Percentiles rank a stretch among this genome's conserved stretches.
phyloP scores from a whole-genome alignment of 2,888 invertebrate species.

The Leptopilina syphax region DNA sequence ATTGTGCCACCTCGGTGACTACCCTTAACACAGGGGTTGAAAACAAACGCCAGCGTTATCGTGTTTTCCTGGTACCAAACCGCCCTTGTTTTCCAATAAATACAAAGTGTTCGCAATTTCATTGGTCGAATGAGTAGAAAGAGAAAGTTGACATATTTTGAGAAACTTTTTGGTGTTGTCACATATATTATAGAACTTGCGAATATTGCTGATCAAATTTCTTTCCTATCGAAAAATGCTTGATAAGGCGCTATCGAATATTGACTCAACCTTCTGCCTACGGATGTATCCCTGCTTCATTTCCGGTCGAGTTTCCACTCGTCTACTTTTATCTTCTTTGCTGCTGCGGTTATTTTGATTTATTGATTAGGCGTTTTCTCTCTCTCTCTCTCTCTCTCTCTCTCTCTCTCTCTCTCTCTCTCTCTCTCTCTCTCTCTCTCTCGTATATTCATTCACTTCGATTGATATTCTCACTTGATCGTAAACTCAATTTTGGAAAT shows the following conservation, averaged over 20 bases:
- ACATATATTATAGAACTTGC: not conserved
- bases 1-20: conserved; percentile 49
- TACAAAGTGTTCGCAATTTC: conserved; percentile 64
- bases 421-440: too few relatives aligned
- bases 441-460: too few relatives aligned
- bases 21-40: conserved; percentile 66
- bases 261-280: conserved; percentile 49
- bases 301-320: conserved; percentile 72
- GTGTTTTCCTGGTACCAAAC: conserved; percentile 73
- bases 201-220: not conserved
- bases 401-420: too few relatives aligned
- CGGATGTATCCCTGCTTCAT: conserved; percentile 67
- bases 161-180: not conserved
- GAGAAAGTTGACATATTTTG: conserved; percentile 13
- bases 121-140: conserved; percentile 27
- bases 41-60: conserved; percentile 58
- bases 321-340: conserved; percentile 51
- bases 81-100: conserved; percentile 77
- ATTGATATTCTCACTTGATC: too few relatives aligned
- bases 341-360: not conserved
- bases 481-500: too few relatives aligned
- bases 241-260: conserved; percentile 45
- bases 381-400: too few relatives aligned
- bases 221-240: not conserved
- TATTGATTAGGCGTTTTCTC: not conserved